Evolutionary conservation across 2,888 invertebrate species (phyloP).

Genomic region (Nemapogon koenigi): DNA sequence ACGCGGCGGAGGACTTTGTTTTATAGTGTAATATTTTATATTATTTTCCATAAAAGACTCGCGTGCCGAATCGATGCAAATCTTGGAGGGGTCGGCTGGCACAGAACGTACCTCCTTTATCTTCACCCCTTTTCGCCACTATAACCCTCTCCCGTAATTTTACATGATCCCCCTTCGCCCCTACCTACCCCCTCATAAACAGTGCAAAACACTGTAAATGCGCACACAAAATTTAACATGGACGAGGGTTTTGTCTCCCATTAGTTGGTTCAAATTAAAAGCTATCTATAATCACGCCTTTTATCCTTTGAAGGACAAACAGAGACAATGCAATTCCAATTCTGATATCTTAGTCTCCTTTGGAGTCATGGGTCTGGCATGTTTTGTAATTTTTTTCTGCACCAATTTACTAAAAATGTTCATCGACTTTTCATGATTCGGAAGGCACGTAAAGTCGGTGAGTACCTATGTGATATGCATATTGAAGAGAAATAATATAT

Average conservation of each 20-base stretch:
- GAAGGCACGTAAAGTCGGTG: no score
- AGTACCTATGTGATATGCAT: no score
- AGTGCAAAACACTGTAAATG: conserved; percentile 44
- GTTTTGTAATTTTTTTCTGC: no score
- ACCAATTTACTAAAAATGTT: no score
- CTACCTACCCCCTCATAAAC: conserved; percentile 41
- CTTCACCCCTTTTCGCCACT: conserved; percentile 44
- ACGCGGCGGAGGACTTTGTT: conserved; percentile 20
- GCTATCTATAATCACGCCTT: not conserved
- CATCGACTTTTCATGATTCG: no score
- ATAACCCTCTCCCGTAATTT: conserved; percentile 22
- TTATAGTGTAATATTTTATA: no score
- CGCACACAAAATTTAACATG: conserved; percentile 46
- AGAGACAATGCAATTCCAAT: not conserved
- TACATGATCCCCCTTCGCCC: conserved; percentile 19
- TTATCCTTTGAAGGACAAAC: not conserved
- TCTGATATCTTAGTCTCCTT: no score
- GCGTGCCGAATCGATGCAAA: conserved; percentile 34
- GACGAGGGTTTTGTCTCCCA: conserved; percentile 48
- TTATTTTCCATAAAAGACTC: no score
- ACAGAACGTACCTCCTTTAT: conserved; percentile 47
- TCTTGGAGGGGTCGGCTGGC: conserved; percentile 41
- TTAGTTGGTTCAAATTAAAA: conserved; percentile 10
- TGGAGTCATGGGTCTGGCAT: no score
- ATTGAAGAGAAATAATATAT: no score